A percentile compares a stretch with the other conserved stretches of the same genome.
Conservation (phyloP, 2,797 vertebrate species). For the Margarornis squamiger region DNA sequence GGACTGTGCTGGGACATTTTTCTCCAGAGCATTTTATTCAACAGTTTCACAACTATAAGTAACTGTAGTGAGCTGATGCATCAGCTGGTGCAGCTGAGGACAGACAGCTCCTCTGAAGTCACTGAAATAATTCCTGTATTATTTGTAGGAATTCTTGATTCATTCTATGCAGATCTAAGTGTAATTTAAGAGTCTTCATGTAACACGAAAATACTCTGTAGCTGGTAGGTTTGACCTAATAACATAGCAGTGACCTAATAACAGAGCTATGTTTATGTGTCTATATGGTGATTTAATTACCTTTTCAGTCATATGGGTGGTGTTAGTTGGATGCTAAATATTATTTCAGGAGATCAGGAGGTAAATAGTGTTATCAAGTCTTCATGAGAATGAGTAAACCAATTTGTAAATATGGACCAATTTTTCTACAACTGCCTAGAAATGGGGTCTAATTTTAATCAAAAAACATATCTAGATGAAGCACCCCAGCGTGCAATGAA, state of each 20-base stretch:
- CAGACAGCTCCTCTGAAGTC: background rate
- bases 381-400: background rate
- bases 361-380: background rate
- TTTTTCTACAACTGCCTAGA: background rate
- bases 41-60: background rate
- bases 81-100: conserved; percentile 5
- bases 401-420: background rate
- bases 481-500: background rate
- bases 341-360: background rate
- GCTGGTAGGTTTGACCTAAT: background rate
- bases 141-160: background rate
- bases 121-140: background rate
- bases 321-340: background rate
- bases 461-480: background rate
- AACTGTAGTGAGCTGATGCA: background rate
- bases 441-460: background rate
- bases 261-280: background rate
- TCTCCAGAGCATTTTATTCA: background rate
- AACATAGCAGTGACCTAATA: background rate
- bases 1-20: background rate
- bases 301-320: background rate
- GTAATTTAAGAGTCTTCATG: background rate
- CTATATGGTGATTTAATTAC: background rate
- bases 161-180: background rate
- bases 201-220: background rate